Conservation (phyloP, 2,888 invertebrate species). For the Phragmatobia fuliginosa region DNA sequence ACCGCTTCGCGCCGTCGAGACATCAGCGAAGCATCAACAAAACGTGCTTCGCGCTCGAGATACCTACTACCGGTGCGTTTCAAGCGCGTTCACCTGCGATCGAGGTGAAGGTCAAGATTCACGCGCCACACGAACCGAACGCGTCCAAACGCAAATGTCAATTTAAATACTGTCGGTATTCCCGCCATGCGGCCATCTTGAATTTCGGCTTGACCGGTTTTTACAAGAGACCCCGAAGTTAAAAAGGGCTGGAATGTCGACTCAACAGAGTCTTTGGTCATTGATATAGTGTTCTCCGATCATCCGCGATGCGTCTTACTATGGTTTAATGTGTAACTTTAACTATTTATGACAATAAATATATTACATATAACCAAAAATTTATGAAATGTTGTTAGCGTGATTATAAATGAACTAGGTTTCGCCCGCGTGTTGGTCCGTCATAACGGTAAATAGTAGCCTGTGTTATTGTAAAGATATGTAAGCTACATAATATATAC, state of each 20-base stretch:
- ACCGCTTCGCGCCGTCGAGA: conserved; percentile 4
- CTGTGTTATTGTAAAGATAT: too few relatives aligned
- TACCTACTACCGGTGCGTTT: conserved; percentile 56
- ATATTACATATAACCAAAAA: not conserved
- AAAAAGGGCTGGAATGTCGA: conserved; percentile 61
- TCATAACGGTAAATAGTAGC: too few relatives aligned
- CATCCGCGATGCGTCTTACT: not conserved
- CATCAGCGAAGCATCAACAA: conserved; percentile 31
- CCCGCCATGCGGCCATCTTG: conserved; percentile 79
- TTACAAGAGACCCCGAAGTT: conserved; percentile 53
- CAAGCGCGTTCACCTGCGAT: conserved; percentile 78
- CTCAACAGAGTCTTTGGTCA: conserved; percentile 59
- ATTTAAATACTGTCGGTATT: conserved; percentile 69
- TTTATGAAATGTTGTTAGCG: not conserved
- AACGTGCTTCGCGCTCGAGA: conserved; percentile 50
- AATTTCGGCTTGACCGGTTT: conserved; percentile 77
- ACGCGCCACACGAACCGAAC: conserved; percentile 66
- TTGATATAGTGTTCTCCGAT: not conserved
- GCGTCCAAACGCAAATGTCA: conserved; percentile 74
- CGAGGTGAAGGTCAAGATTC: conserved; percentile 83
- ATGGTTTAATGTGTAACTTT: not conserved
- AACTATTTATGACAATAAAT: too few relatives aligned
- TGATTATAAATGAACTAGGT: too few relatives aligned
- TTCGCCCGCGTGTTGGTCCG: too few relatives aligned
- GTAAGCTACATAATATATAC: too few relatives aligned